A percentile compares a stretch with the other conserved stretches of the same genome.
phyloP scores from a whole-genome alignment of 2,797 vertebrate species.

The Thaleichthys pacificus region DNA sequence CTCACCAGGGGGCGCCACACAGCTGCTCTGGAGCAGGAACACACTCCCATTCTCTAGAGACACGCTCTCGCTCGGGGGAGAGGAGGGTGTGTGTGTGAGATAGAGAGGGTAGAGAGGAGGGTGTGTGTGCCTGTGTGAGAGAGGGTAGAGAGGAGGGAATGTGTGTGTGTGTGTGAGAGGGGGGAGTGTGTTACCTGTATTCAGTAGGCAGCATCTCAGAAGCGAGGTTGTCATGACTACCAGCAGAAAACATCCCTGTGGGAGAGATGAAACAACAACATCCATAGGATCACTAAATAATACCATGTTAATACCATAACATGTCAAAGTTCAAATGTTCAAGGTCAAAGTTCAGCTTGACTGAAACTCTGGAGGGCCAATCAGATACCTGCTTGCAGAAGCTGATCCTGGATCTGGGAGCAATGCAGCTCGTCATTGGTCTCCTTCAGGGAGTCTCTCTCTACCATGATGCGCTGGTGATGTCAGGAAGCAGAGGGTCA shows the following conservation, averaged over 20 bases:
- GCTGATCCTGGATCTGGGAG: slow-evolving; percentile 89
- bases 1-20: neutral
- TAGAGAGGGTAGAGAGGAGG: too few species aligned
- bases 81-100: too few species aligned
- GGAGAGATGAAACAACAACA: slow-evolving; percentile 12
- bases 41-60: neutral
- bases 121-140: too few species aligned
- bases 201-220: slow-evolving; percentile 93
- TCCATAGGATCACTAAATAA: too few species aligned
- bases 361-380: neutral
- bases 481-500: slow-evolving; percentile 11
- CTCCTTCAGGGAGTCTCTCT: slow-evolving; percentile 93
- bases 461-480: slow-evolving; percentile 86
- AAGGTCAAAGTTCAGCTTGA: too few species aligned
- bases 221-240: slow-evolving; percentile 89
- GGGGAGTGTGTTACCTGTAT: slow-evolving; percentile 78
- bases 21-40: neutral
- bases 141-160: neutral
- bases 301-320: neutral
- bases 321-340: neutral
- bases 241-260: slow-evolving; percentile 69
- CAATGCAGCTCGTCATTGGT: slow-evolving; percentile 94
- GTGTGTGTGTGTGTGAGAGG: neutral
- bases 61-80: neutral
- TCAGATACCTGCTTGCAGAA: slow-evolving; percentile 85